Conservation (phyloP, 2,797 vertebrate genomes). For the Mycteria americana region DNA sequence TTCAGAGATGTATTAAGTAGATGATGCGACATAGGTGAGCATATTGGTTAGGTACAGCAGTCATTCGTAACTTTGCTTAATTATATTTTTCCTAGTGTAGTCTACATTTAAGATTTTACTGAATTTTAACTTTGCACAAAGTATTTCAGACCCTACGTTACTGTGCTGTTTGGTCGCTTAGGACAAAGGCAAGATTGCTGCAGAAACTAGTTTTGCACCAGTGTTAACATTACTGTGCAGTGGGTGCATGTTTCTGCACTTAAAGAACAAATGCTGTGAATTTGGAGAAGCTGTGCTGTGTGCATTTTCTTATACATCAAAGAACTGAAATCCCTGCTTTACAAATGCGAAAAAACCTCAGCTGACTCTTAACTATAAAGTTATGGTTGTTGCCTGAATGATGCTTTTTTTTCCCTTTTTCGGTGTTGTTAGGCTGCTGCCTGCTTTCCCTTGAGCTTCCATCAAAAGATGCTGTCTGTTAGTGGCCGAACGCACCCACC, state of each 20-base stretch:
- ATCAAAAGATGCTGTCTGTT: background rate
- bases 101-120: background rate
- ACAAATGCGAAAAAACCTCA: background rate
- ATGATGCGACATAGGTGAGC: accelerated
- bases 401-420: background rate
- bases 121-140: background rate
- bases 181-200: background rate
- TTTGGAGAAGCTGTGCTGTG: background rate
- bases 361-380: background rate
- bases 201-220: background rate
- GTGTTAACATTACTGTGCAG: background rate
- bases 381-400: background rate
- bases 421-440: background rate
- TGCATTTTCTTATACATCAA: background rate
- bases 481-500: background rate
- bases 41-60: too few species aligned
- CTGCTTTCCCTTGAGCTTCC: background rate
- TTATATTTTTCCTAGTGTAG: background rate
- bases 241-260: background rate
- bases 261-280: background rate
- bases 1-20: background rate
- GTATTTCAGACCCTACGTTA: background rate
- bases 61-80: background rate
- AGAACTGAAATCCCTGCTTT: background rate
- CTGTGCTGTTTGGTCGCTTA: background rate